Percentiles rank a stretch among this genome's conserved stretches.
These are phyloP conservation scores for Bovichtus variegatus DNA, from an alignment of 2,797 vertebrate genomes.

Conservation along the genomic window DNA sequence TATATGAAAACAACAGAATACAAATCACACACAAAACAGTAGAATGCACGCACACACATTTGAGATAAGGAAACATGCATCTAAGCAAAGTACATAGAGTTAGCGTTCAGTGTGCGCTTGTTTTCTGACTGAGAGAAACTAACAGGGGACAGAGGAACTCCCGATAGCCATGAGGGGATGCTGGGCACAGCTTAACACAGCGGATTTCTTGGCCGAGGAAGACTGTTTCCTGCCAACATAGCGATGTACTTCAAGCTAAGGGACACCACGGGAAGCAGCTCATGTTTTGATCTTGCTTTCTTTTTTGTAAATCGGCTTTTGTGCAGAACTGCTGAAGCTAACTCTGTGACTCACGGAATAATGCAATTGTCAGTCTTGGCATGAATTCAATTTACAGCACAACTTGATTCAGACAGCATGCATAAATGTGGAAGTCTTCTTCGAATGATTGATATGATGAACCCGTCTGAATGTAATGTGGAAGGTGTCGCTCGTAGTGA, in stretches of 20 bases:
- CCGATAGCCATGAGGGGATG: slow-evolving; percentile 37
- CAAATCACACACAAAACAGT: neutral
- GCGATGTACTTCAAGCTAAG: slow-evolving; percentile 50
- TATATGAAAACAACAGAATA: neutral
- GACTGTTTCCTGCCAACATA: slow-evolving; percentile 57
- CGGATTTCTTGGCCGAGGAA: slow-evolving; percentile 60
- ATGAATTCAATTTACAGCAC: slow-evolving; percentile 5
- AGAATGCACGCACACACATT: neutral
- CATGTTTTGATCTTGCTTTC: slow-evolving; percentile 53
- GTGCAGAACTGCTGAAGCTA: slow-evolving; percentile 12
- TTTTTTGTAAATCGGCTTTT: slow-evolving; percentile 34
- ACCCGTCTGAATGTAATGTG: neutral
- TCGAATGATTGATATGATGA: neutral
- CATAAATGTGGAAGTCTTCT: neutral
- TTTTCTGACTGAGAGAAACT: slow-evolving; percentile 26
- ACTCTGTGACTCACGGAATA: slow-evolving; percentile 18
- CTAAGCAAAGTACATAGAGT: slow-evolving; percentile 10
- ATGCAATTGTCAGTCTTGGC: slow-evolving; percentile 18
- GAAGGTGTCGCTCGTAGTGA: too few species aligned
- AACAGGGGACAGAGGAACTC: slow-evolving; percentile 46
- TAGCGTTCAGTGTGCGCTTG: neutral
- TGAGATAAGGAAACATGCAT: neutral
- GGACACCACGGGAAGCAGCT: slow-evolving; percentile 50
- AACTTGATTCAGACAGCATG: slow-evolving; percentile 20
- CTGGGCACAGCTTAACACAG: slow-evolving; percentile 52